These are phyloP conservation scores for Euspilapteryx auroguttella DNA, from an alignment of 2,888 invertebrate genomes.

Conservation along the genomic window DNA sequence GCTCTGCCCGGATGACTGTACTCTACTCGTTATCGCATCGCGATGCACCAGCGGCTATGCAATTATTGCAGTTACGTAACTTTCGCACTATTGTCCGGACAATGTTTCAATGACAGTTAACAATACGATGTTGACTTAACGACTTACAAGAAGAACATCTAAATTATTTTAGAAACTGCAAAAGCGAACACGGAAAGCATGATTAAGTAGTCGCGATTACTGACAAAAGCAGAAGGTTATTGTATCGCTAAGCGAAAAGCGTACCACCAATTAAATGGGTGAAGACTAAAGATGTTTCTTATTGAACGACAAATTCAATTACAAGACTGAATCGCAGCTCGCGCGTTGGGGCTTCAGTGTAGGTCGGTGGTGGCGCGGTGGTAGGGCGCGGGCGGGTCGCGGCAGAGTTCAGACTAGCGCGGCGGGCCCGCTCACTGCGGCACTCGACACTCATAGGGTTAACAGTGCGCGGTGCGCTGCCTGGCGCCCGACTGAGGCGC, in stretches of 20 bases:
- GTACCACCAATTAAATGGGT: slow-evolving; percentile 48
- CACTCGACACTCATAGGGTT: slow-evolving; percentile 25
- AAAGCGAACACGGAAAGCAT: neutral
- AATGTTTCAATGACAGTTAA: too few relatives aligned
- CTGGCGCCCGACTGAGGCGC: slow-evolving; percentile 51
- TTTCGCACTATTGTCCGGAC: slow-evolving; percentile 14
- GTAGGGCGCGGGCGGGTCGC: slow-evolving; percentile 15
- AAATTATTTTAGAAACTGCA: too few relatives aligned
- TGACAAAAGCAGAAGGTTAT: slow-evolving; percentile 20
- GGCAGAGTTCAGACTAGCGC: slow-evolving; percentile 25
- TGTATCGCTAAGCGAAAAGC: slow-evolving; percentile 53
- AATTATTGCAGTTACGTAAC: slow-evolving; percentile 36
- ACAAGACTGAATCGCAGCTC: slow-evolving; percentile 56
- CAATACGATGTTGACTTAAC: too few relatives aligned
- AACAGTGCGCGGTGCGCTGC: slow-evolving; percentile 25
- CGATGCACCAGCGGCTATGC: slow-evolving; percentile 29
- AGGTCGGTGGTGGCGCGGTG: slow-evolving; percentile 42
- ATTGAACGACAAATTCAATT: slow-evolving; percentile 56
- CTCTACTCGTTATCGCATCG: slow-evolving; percentile 26
- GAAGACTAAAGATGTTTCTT: slow-evolving; percentile 37
- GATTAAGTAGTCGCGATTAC: neutral
- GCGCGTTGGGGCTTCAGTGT: slow-evolving; percentile 42
- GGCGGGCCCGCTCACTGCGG: slow-evolving; percentile 28
- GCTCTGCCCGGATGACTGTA: slow-evolving; percentile 1
- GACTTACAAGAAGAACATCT: too few relatives aligned